Evolutionary conservation across 2,113 vertebrate genomes (phyloP).

Genomic region (Cavia porcellus): DNA sequence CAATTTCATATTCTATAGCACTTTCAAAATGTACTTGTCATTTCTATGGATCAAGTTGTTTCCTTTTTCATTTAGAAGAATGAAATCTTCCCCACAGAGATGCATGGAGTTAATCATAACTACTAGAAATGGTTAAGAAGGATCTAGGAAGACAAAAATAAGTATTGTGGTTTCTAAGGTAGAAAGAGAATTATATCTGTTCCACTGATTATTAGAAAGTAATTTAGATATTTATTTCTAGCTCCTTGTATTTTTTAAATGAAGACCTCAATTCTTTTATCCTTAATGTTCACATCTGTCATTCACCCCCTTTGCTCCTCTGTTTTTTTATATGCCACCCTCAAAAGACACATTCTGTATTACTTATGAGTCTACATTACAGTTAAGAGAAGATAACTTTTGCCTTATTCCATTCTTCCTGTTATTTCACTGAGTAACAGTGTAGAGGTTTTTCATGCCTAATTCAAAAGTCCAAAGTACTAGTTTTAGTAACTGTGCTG

Average conservation of each 20-base stretch:
- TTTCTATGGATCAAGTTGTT: slow-evolving; percentile 74
- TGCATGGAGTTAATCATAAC: background rate
- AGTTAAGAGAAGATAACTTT: background rate
- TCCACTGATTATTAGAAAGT: background rate
- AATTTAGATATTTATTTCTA: background rate
- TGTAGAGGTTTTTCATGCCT: background rate
- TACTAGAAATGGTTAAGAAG: background rate
- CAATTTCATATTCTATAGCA: slow-evolving; percentile 72
- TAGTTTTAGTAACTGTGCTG: background rate
- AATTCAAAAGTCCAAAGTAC: background rate
- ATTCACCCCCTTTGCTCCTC: background rate
- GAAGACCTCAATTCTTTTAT: background rate
- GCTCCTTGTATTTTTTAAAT: slow-evolving; percentile 16
- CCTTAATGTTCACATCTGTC: background rate
- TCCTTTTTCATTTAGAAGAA: slow-evolving; percentile 71
- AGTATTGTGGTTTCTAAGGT: background rate
- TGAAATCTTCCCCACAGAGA: slow-evolving; percentile 1
- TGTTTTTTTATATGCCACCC: background rate
- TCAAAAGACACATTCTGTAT: background rate
- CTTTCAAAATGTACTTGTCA: slow-evolving; percentile 66
- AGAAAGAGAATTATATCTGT: background rate
- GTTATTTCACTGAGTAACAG: background rate
- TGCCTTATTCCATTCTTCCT: background rate
- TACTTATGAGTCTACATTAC: background rate
- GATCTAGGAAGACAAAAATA: slow-evolving; percentile 33